Evolutionary conservation across 2,797 vertebrate genomes (phyloP), one percentile per base, ranked within the genome.

Genomic region (Nannoperca australis): DNA sequence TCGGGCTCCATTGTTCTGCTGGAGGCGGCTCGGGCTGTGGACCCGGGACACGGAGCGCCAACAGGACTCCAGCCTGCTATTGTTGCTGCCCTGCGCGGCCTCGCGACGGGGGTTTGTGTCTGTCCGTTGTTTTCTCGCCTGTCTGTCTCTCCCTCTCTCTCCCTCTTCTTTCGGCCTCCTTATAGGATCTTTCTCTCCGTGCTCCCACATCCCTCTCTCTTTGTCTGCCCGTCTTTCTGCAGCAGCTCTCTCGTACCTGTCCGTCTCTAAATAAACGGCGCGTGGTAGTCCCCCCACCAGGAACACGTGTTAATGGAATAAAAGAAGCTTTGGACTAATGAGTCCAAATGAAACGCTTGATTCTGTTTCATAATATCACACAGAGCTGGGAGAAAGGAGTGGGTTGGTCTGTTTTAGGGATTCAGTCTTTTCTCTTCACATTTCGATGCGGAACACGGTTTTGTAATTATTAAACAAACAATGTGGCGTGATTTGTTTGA

Each of bases 1-100:
- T 84, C 69, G 78, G 66, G 85, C 68, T 82, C 93, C 85, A 91
- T 96, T 95, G 94, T 96, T 94, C 78, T 60, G 60, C 74, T 72
- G 2, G 63, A 73, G 70, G 63, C 54, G 18, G 59, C 81, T 76
- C 70, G 55, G 76, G 87, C 81, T 72, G 53, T 79, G 83, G 45
- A 77, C 58, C 83, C 79, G 76, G 63, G 80, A 85, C 85, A 88
- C 75, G 42, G 68, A 65, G 79, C 73, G 75, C 79, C 71, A 59
- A 58, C 78, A 79, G 82, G 79, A 86, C 68, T 81, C 77, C 77
- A 34, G 1, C 56, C 45, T 45, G 56, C 91, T 67, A 90, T 95
- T 94, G 92, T 95, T 91, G 83, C 69, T 78, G 84, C 79, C 77
- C 70, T 18, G 54, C 75, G 1, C 62, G 84, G 85, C 77, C 87